A percentile compares a stretch with the other conserved stretches of the same genome.
phyloP scores from a whole-genome alignment of 2,888 invertebrate species.

The Torymus texanus region DNA sequence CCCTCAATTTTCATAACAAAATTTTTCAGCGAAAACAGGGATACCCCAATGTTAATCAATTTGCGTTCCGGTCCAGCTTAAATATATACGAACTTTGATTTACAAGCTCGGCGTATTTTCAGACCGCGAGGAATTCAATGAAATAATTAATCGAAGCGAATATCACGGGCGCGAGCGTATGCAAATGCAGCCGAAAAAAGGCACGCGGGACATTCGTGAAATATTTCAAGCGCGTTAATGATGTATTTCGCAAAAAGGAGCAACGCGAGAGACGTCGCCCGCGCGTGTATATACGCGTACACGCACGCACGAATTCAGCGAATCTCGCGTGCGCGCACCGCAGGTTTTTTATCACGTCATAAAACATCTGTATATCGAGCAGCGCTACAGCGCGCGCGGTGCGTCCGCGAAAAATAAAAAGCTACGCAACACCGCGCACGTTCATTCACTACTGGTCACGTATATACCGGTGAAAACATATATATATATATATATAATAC shows the following conservation, averaged over 20 bases:
- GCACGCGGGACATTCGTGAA: neutral
- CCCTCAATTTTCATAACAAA: neutral
- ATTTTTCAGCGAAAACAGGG: neutral
- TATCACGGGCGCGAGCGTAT: too few species aligned
- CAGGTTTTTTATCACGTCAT: conserved; percentile 35
- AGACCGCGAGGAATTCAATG: neutral
- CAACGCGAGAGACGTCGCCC: neutral
- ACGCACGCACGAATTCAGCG: conserved; percentile 8
- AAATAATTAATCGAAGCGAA: too few species aligned
- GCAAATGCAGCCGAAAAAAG: neutral
- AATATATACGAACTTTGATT: too few species aligned
- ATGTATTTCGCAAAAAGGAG: neutral
- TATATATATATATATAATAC: neutral
- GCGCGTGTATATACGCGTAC: neutral
- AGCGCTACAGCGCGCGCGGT: neutral
- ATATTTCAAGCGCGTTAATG: conserved; percentile 25
- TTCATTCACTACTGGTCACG: conserved; percentile 29
- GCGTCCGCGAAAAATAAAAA: conserved; percentile 14
- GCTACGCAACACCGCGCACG: neutral
- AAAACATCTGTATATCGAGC: conserved; percentile 19
- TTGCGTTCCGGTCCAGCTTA: too few species aligned
- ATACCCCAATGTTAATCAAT: too few species aligned
- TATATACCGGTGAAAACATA: neutral
- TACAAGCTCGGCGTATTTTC: too few species aligned
- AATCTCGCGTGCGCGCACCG: conserved; percentile 6